Percentiles rank a stretch among this genome's conserved stretches.
These are phyloP conservation scores for Pterocles orientalis DNA, from an alignment of 2,113 vertebrate genomes.

Conservation along the genomic window DNA sequence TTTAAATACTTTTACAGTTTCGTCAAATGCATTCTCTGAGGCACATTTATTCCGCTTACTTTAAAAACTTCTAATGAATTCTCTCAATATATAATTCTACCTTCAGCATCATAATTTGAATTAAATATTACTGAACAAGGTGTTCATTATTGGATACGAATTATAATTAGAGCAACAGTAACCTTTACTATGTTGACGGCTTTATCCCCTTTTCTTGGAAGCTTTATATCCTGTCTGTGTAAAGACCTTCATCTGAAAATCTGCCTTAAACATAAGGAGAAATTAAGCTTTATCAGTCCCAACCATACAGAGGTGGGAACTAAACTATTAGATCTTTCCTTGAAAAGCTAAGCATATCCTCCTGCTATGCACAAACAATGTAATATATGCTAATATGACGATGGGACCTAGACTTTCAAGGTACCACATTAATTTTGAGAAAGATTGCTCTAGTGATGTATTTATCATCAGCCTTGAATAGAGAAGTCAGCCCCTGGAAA, in stretches of 20 bases:
- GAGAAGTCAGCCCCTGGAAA: not conserved
- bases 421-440: not conserved
- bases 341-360: not conserved
- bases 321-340: conserved; percentile 41
- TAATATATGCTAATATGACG: not conserved
- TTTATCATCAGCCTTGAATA: not conserved
- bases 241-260: conserved; percentile 48
- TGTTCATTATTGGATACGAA: conserved; percentile 74
- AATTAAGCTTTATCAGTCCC: conserved; percentile 46
- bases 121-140: conserved; percentile 77
- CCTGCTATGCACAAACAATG: not conserved
- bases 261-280: conserved; percentile 42
- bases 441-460: not conserved
- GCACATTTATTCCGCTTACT: conserved; percentile 75
- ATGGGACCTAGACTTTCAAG: conserved; percentile 17
- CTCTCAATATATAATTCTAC: conserved; percentile 74
- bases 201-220: conserved; percentile 57
- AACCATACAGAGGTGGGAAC: not conserved
- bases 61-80: conserved; percentile 80
- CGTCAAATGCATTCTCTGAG: conserved; percentile 76
- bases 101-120: conserved; percentile 74
- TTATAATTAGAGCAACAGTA: conserved; percentile 73
- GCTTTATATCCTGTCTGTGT: conserved; percentile 46
- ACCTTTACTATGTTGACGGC: conserved; percentile 30
- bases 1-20: conserved; percentile 79